Evolutionary conservation across 1,140 invertebrate species (phyloP).

Genomic region (Psix sp.): DNA sequence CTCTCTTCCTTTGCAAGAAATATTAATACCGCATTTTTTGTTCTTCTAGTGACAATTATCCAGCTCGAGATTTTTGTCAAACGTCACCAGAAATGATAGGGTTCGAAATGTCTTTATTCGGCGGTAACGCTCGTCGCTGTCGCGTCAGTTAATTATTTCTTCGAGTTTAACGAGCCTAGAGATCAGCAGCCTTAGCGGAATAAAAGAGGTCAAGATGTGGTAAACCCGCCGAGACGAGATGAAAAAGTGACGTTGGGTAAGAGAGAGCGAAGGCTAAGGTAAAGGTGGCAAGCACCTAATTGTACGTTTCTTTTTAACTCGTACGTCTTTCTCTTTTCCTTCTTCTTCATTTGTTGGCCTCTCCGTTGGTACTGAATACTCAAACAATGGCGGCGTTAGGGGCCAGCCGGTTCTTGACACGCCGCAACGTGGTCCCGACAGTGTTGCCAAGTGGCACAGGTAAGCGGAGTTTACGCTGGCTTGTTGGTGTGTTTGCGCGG

Average conservation of each 20-base stretch:
- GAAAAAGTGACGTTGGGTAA: conserved; percentile 29
- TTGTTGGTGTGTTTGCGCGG: conserved; percentile 3
- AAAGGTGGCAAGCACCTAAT: conserved; percentile 36
- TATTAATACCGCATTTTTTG: too few species aligned
- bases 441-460: conserved; percentile 9
- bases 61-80: too few species aligned
- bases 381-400: conserved; percentile 73
- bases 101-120: conserved; percentile 38
- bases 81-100: too few species aligned
- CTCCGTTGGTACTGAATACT: conserved; percentile 36
- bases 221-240: conserved; percentile 58
- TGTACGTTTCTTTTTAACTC: conserved; percentile 15
- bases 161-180: conserved; percentile 43
- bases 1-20: too few species aligned
- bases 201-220: conserved; percentile 68
- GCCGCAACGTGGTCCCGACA: conserved; percentile 20
- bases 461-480: too few species aligned
- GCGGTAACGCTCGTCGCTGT: conserved; percentile 10
- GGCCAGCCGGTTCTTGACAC: conserved; percentile 75
- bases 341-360: conserved; percentile 8
- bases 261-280: conserved; percentile 29
- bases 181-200: conserved; percentile 41
- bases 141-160: conserved; percentile 34
- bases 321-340: conserved; percentile 7
- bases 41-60: too few species aligned